Conservation (phyloP, 2,113 vertebrate genomes). For the Grammomys dolichurus region DNA sequence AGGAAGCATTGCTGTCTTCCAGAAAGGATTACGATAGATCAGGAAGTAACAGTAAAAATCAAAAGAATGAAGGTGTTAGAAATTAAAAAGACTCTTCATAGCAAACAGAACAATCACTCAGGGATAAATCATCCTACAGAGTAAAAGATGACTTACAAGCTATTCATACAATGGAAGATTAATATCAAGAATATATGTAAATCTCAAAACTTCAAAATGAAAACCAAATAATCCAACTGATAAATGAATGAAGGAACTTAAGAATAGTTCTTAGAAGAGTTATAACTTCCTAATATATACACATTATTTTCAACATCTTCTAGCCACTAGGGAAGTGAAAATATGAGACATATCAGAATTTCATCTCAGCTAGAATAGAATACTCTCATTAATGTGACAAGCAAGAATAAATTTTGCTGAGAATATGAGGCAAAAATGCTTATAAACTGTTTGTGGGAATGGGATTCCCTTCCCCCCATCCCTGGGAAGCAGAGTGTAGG, state of each 20-base stretch:
- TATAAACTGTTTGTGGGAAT: not conserved
- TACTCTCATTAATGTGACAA: not conserved
- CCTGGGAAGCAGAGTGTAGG: not conserved
- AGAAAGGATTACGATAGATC: not conserved
- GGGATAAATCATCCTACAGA: not conserved
- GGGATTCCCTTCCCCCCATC: not conserved
- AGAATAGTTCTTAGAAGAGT: not conserved
- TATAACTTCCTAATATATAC: not conserved
- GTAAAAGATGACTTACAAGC: not conserved
- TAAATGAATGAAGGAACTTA: not conserved
- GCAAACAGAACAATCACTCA: not conserved
- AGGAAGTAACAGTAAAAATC: not conserved
- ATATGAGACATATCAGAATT: not conserved
- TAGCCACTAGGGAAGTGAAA: not conserved
- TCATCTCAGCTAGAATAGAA: not conserved
- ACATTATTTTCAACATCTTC: not conserved
- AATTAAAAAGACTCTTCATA: not conserved
- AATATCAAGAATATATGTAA: not conserved
- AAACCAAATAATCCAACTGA: not conserved
- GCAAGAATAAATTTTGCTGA: not conserved
- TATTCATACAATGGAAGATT: not conserved
- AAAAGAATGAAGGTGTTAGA: no score
- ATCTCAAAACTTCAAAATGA: not conserved
- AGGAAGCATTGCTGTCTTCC: not conserved
- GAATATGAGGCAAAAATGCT: no score